Evolutionary conservation across 2,113 vertebrate species (phyloP).

Genomic region (Pionites leucogaster): DNA sequence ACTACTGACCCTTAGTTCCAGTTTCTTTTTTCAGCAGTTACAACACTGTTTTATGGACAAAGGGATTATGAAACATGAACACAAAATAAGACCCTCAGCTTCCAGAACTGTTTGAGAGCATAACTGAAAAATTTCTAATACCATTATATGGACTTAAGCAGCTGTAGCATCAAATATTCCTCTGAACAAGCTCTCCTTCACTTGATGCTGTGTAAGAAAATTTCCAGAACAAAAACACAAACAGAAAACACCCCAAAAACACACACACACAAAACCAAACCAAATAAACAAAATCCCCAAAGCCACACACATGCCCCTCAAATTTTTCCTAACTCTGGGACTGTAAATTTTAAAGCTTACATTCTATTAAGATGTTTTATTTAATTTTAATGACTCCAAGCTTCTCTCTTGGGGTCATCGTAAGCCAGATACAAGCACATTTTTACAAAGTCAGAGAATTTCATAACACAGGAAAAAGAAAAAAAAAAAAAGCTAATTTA

Average conservation of each 20-base stretch:
- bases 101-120: background rate
- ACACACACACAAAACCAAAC: fast-evolving
- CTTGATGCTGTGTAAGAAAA: background rate
- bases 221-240: background rate
- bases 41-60: background rate
- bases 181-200: background rate
- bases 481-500: background rate
- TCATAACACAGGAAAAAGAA: background rate
- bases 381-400: background rate
- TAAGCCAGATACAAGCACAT: background rate
- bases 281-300: background rate
- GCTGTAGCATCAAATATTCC: background rate
- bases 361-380: background rate
- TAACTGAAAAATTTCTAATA: background rate
- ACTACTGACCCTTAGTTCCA: background rate
- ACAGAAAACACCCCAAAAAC: background rate
- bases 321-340: background rate
- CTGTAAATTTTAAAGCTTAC: background rate
- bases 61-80: background rate
- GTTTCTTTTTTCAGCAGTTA: background rate
- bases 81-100: background rate
- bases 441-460: background rate
- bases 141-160: background rate
- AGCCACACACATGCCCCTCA: background rate
- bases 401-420: background rate